Evolutionary conservation across 2,797 vertebrate species (phyloP).

Genomic region (Diceros bicornis): DNA sequence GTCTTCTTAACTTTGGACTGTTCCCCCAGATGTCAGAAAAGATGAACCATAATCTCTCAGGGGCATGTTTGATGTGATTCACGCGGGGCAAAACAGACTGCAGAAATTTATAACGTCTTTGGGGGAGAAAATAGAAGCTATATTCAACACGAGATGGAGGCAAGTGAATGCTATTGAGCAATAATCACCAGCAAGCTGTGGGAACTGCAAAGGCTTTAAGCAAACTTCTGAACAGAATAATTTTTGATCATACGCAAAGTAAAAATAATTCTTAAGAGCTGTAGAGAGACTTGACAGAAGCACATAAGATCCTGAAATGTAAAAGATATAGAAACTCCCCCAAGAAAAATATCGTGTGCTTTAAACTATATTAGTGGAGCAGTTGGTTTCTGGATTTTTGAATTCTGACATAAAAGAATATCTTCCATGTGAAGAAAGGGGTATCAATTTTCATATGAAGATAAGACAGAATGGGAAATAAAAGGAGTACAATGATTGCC

Average conservation of each 20-base stretch:
- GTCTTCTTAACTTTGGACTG: constrained; percentile 54
- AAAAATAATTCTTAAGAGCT: constrained; percentile 60
- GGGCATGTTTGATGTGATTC: constrained; percentile 77
- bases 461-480: constrained; percentile 10
- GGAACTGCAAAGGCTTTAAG: constrained; percentile 43
- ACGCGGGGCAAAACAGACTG: constrained; percentile 66
- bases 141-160: constrained; percentile 58
- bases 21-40: constrained; percentile 45
- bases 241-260: constrained; percentile 62
- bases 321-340: background rate
- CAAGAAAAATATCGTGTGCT: background rate
- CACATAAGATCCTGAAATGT: background rate
- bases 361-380: background rate
- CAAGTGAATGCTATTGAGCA: constrained; percentile 64
- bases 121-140: constrained; percentile 74
- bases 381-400: background rate
- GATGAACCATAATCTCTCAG: constrained; percentile 60
- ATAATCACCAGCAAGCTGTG: constrained; percentile 62
- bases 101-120: constrained; percentile 76
- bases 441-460: background rate
- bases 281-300: background rate
- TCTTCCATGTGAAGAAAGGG: background rate
- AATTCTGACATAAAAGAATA: constrained; percentile 40
- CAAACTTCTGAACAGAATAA: constrained; percentile 63
- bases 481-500: background rate